These are phyloP conservation scores for Emmelina monodactyla DNA, from an alignment of 2,888 invertebrate species.

Conservation along the genomic window DNA sequence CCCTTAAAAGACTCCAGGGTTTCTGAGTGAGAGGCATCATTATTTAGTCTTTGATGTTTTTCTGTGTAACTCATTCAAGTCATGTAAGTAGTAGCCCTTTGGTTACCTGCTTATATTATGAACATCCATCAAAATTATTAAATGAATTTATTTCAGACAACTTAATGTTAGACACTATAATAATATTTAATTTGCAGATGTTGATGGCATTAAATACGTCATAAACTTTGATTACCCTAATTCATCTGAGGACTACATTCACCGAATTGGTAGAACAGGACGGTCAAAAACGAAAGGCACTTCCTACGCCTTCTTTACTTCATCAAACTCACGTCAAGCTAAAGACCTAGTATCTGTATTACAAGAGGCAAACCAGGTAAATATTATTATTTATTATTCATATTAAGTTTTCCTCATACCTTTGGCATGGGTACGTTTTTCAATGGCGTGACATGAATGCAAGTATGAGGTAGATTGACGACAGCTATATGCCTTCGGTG, in stretches of 20 bases:
- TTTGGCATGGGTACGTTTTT: constrained; percentile 78
- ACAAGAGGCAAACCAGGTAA: constrained; percentile 87
- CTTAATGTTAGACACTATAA: not conserved
- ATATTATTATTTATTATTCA: constrained; percentile 16
- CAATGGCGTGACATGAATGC: constrained; percentile 77
- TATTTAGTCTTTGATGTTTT: constrained; percentile 35
- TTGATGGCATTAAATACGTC: constrained; percentile 95
- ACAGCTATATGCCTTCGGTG: constrained; percentile 82
- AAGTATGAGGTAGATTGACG: constrained; percentile 72
- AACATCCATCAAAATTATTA: not conserved
- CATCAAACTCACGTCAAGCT: constrained; percentile 86
- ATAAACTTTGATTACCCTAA: constrained; percentile 97
- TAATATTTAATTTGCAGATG: constrained; percentile 71
- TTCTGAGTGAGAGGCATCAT: constrained; percentile 63
- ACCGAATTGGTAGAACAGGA: constrained; percentile 93
- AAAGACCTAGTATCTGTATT: constrained; percentile 88
- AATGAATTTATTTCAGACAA: no score
- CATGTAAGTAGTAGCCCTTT: constrained; percentile 49
- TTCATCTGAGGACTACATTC: constrained; percentile 95
- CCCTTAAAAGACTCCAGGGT: constrained; percentile 62
- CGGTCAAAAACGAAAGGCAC: constrained; percentile 87
- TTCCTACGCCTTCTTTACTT: constrained; percentile 95
- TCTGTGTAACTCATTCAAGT: constrained; percentile 59
- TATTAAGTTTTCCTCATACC: constrained; percentile 64
- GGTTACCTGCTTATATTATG: constrained; percentile 1